phyloP scores from a whole-genome alignment of 2,113 vertebrate species.

The Prietella phreatophila region DNA sequence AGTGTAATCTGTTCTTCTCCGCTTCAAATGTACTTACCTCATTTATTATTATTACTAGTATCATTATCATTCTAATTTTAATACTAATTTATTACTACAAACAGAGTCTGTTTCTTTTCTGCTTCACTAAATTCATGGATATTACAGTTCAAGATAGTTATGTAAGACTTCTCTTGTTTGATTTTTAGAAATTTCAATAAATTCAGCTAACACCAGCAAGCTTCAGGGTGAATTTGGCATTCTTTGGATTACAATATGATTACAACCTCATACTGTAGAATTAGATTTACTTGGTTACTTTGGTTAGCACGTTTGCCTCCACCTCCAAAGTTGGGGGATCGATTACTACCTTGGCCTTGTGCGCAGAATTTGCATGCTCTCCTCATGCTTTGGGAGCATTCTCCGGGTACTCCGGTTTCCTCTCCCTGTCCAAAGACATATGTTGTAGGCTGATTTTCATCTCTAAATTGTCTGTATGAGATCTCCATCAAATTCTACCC shows the following conservation, averaged over 20 bases:
- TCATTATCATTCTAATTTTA: background rate
- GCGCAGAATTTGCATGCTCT: too few species aligned
- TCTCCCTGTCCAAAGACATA: too few species aligned
- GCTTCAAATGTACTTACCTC: background rate
- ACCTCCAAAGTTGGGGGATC: too few species aligned
- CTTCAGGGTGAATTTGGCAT: background rate
- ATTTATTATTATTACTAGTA: background rate
- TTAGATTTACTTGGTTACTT: background rate
- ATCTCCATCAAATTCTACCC: background rate
- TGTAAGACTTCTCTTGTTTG: background rate
- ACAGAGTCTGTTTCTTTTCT: background rate
- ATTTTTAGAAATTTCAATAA: background rate
- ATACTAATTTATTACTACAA: background rate
- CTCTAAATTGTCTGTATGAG: too few species aligned
- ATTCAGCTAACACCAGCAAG: background rate
- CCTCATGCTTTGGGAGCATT: too few species aligned
- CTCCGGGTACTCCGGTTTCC: too few species aligned
- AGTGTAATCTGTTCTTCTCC: background rate
- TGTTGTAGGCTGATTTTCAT: too few species aligned
- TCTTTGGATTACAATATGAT: background rate
- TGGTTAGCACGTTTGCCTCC: too few species aligned
- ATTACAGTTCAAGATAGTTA: background rate
- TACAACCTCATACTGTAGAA: background rate
- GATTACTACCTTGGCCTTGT: too few species aligned
- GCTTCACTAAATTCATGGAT: background rate